Evolutionary conservation across 1,140 invertebrate genomes (phyloP), one percentile per base, ranked within the genome.

Genomic region (Drosophila mauritiana): DNA sequence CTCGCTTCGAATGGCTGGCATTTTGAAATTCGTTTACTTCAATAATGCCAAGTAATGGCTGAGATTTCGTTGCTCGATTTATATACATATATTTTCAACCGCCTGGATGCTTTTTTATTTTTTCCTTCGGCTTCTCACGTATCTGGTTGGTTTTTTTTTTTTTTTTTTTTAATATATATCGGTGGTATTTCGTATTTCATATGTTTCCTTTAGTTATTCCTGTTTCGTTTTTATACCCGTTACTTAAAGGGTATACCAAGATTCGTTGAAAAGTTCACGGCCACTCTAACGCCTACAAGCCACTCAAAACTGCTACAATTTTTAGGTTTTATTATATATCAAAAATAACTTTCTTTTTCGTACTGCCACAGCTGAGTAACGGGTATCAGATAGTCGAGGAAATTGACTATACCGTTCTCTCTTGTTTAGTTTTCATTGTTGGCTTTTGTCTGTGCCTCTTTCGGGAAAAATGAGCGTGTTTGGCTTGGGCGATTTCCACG

Each of bases 31-130:
- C 78, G 78, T 77, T 81, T 81, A 81, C 78, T 81, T 62, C 78
- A 81, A 81, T 81, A 81, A 81, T 81, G 61, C 78, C 73, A 81
- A 81, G 76, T 81, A 81, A 81, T 81, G 78, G 78, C 78, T 58
- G 78, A 81, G 78, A 81, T 81, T 81, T 80, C 43, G 78, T 67
- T 80, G 59, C 48, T 52, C 78, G 72, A 80, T 80, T 80, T 80
- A 75, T 67, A 63, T 76, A 74, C 20, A 22, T 65, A 39, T 61
- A 25, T 59, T 49, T 31, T 36, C 55, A 42, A 15, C 27, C 25
- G 40, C 0, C 17, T 57, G 48, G 5, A 1, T 11, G 0, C 1
- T 13, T 31, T 31, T 20, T 34, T 27, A 5, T 15, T 12, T 20
- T 52, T 4, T 22, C 22, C 22, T 4, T 22, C 27, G 22, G 15